Base-by-base conservation (phyloP, 2,797 vertebrate species). In the Meriones psammophilus region DNA sequence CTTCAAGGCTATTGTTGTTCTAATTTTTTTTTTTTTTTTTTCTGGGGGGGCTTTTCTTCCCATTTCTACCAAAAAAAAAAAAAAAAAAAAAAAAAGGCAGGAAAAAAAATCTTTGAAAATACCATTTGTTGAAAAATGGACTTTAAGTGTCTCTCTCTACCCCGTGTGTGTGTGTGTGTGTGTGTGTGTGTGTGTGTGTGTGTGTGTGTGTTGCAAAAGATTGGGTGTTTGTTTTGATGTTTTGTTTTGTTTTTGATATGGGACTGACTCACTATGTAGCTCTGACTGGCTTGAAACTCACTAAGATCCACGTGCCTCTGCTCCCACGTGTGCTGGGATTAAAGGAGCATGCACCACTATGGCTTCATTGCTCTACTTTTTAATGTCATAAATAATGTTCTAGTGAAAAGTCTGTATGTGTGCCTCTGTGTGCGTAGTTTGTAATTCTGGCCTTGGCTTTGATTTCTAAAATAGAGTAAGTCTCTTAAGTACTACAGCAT, bases 11-110 rank as follows among this genome's bases (percentile, higher is more conserved):
- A 64, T 91, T 13, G 30, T 42, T 77, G 46, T 91, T 76, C 69
- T 89, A 39, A 79, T 74, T 64, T 66, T 64, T 66, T 42, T 39
- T 74, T 64, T 66, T 64, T 66, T 42, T 39, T 64, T 28, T 33
- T 7, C 54, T 77, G 71, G 18, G 18, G n/a, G 6, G 26, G 8
- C 36, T n/a, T 24, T 95, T 74, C 39, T 60, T 54, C 76, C 88
- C 36, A 22, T 81, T 46, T 79, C 28, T 60, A 94, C 88, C 84
- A 73, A 66, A 93, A 88, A 46, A 90, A 58, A 18, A 9, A n/a
- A 18, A 17, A 69, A 86, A 85, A 76, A 60, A 39, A 93, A 88
- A 46, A 90, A 58, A 18, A 10, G 50, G 88, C 94, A 77, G 71
- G 83, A 18, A 17, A 69, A 86, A 85, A 76, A 60, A 39, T 33